Percentiles rank a stretch among this genome's conserved stretches.
These are phyloP conservation scores for Ptychodera flava DNA, from an alignment of 35 echinoderm and acorn worm genomes.

Conservation along the genomic window DNA sequence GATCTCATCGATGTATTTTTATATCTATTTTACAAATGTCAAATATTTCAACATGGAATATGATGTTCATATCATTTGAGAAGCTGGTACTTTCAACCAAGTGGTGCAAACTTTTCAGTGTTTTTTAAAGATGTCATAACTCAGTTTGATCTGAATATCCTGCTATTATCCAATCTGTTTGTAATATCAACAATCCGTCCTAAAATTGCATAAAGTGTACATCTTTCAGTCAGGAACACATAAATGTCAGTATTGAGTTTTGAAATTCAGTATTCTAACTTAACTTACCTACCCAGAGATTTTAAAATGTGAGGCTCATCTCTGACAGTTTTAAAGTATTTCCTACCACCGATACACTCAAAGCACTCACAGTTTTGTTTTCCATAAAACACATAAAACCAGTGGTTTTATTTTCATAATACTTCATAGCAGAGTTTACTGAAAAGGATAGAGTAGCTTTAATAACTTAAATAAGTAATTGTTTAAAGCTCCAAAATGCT, in stretches of 20 bases:
- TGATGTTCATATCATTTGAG: too few species aligned
- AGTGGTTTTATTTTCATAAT: too few species aligned
- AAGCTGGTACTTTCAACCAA: too few species aligned
- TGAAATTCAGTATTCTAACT: background rate
- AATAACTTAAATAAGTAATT: too few species aligned
- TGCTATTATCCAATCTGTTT: background rate
- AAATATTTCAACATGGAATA: background rate
- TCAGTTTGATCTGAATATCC: too few species aligned
- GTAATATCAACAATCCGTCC: background rate
- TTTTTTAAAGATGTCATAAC: conserved; percentile 2
- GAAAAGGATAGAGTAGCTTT: too few species aligned
- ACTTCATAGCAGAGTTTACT: too few species aligned
- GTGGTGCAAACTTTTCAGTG: background rate
- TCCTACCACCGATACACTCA: too few species aligned
- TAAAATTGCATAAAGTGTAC: background rate
- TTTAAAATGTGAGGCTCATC: background rate
- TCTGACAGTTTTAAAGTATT: too few species aligned
- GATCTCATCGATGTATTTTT: background rate
- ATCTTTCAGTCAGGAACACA: background rate
- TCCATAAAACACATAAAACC: too few species aligned
- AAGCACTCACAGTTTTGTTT: too few species aligned
- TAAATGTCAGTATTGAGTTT: background rate
- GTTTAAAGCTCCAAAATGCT: too few species aligned
- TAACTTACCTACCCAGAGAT: background rate
- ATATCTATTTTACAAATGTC: background rate